Conservation (phyloP, 2,797 vertebrate species). For the Scleropages formosus region DNA sequence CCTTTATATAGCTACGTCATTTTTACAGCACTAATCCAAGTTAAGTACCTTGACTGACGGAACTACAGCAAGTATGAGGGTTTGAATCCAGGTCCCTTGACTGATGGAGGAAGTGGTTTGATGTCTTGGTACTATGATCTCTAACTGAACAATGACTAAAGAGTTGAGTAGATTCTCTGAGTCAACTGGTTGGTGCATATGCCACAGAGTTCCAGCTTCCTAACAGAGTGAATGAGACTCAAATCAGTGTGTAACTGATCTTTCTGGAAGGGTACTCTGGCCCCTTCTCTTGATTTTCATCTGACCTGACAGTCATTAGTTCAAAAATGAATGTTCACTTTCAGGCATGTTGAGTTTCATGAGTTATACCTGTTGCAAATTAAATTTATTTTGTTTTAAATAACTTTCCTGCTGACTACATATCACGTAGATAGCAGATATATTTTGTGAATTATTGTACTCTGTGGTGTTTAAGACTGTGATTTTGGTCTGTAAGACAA, state of each 20-base stretch:
- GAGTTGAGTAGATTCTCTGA: not conserved
- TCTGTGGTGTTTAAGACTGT: too few relatives aligned
- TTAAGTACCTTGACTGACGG: too few relatives aligned
- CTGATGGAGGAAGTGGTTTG: not conserved
- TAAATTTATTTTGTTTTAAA: too few relatives aligned
- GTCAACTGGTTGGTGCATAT: not conserved
- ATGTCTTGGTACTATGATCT: not conserved
- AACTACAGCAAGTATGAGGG: too few relatives aligned
- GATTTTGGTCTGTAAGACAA: too few relatives aligned
- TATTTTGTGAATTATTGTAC: too few relatives aligned
- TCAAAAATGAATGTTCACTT: not conserved
- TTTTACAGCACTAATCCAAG: too few relatives aligned
- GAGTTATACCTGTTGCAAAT: too few relatives aligned
- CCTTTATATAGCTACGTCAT: too few relatives aligned
- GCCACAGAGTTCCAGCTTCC: constrained; percentile 11
- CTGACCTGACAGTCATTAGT: not conserved
- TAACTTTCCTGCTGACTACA: too few relatives aligned
- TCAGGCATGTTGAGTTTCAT: too few relatives aligned
- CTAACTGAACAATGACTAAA: not conserved
- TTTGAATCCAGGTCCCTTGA: not conserved
- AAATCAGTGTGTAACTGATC: not conserved
- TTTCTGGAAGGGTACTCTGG: not conserved
- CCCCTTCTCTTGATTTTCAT: constrained; percentile 17
- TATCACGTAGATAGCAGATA: too few relatives aligned
- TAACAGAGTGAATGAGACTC: not conserved